phyloP scores from a whole-genome alignment of 2,797 vertebrate genomes.

The Mormyrops boulengeri region DNA sequence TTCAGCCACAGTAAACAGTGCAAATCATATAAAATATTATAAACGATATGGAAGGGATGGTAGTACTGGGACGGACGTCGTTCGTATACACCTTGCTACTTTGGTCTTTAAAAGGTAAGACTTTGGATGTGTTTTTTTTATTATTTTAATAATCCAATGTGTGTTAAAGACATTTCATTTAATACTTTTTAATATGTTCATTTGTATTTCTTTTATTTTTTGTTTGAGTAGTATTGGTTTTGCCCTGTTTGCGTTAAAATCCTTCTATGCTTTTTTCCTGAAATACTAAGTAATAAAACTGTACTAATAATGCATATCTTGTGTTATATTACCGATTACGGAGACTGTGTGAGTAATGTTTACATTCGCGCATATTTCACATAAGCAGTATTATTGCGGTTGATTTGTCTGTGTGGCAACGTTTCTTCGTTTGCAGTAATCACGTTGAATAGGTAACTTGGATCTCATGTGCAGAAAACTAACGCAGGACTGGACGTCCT shows the following conservation, averaged over 20 bases:
- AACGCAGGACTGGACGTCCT: neutral
- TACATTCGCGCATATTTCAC: neutral
- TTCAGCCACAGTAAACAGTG: neutral
- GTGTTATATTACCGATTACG: neutral
- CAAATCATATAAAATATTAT: neutral
- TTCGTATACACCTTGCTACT: constrained; percentile 58
- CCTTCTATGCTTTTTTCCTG: neutral
- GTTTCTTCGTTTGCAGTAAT: neutral
- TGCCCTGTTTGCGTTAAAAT: neutral
- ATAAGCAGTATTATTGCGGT: neutral
- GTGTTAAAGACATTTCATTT: neutral
- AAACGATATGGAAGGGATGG: constrained; percentile 49
- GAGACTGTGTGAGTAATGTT: neutral
- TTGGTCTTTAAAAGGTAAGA: constrained; percentile 51
- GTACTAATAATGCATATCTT: neutral
- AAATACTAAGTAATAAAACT: neutral
- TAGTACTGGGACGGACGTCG: constrained; percentile 45
- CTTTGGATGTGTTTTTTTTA: neutral
- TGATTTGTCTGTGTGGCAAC: too few relatives aligned
- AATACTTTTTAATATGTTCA: neutral
- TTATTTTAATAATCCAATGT: neutral
- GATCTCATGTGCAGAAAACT: neutral
- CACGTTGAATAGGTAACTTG: neutral
- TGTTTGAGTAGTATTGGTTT: neutral
- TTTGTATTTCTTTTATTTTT: neutral